phyloP scores from a whole-genome alignment of 2,113 vertebrate species.

The Cottus gobio region DNA sequence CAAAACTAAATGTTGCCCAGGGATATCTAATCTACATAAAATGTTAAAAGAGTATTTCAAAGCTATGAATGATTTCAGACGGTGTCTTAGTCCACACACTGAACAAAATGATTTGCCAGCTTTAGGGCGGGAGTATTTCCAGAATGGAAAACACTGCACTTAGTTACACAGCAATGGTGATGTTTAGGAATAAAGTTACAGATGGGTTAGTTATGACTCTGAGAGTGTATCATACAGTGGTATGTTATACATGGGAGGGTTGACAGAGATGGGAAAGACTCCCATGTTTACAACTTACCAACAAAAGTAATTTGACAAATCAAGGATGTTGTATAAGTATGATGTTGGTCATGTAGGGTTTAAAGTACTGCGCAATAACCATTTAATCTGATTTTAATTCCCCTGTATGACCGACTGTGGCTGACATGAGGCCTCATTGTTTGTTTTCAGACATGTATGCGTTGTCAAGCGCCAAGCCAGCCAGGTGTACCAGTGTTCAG shows the following conservation, averaged over 20 bases:
- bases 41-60: conserved; percentile 15
- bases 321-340: neutral
- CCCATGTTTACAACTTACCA: neutral
- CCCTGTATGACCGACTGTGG: neutral
- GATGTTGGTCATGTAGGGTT: neutral
- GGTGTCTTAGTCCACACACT: conserved; percentile 41
- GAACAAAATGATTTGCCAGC: conserved; percentile 19
- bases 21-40: conserved; percentile 4
- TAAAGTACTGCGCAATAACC: neutral
- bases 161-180: neutral
- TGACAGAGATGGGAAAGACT: neutral
- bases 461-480: neutral
- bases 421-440: neutral
- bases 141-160: neutral
- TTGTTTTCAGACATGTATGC: neutral
- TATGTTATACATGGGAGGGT: neutral
- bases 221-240: no score
- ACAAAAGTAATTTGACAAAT: neutral
- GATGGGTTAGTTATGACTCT: neutral
- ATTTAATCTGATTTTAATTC: neutral
- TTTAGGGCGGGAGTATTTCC: conserved; percentile 2
- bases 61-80: conserved; percentile 17
- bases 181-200: neutral
- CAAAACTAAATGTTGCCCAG: neutral
- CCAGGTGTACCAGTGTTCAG: no score